Evolutionary conservation across 1,140 invertebrate species (phyloP).

Genomic region (Dolichoris vasculosae): DNA sequence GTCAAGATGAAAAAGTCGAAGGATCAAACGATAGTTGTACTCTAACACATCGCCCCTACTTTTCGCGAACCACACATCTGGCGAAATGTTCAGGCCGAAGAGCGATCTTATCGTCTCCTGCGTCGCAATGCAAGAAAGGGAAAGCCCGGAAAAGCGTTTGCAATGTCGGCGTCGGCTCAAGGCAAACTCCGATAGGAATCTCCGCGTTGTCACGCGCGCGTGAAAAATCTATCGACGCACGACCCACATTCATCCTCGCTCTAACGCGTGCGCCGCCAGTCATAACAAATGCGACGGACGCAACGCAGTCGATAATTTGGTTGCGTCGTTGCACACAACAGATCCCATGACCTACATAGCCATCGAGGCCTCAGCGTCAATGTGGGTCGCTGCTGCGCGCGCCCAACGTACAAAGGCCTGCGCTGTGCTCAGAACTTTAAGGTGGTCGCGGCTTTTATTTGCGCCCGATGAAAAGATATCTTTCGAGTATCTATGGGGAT

Average conservation of each 20-base stretch:
- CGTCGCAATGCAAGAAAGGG: neutral
- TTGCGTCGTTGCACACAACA: constrained; percentile 30
- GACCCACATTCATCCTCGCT: constrained; percentile 33
- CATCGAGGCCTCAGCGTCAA: neutral
- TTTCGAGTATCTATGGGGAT: neutral
- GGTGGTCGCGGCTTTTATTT: neutral
- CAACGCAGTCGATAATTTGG: constrained; percentile 42
- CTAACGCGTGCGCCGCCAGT: constrained; percentile 5
- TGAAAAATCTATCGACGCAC: neutral
- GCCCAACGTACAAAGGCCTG: neutral
- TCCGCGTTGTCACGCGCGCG: neutral
- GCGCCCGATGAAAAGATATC: neutral
- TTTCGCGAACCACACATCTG: no score
- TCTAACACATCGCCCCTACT: no score
- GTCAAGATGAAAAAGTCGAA: no score
- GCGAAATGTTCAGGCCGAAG: neutral
- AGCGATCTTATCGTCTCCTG: neutral
- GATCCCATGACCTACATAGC: neutral
- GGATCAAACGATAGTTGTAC: no score
- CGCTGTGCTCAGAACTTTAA: neutral
- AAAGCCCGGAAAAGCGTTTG: neutral
- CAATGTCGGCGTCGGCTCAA: neutral
- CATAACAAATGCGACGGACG: constrained; percentile 24
- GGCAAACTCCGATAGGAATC: neutral
- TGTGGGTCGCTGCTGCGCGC: neutral